Conservation (phyloP, 1,140 invertebrate genomes). For the Matsumurasca onukii region DNA sequence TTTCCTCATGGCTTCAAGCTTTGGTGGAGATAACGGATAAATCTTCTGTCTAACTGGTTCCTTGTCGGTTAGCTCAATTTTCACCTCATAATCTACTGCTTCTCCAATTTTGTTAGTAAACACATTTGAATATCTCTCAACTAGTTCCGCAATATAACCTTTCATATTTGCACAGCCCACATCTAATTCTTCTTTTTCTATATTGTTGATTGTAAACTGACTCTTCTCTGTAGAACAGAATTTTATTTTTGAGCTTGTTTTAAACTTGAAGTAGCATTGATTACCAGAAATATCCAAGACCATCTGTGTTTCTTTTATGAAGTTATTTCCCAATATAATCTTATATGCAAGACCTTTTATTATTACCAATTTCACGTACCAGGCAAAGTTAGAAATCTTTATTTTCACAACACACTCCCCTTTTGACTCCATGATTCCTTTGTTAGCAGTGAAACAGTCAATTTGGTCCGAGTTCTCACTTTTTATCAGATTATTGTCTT, state of each 20-base stretch:
- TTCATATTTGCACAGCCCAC: not conserved
- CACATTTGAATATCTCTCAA: not conserved
- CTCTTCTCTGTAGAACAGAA: no score
- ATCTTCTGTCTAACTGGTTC: not conserved
- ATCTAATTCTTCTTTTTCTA: not conserved
- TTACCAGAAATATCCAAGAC: not conserved
- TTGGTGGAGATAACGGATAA: not conserved
- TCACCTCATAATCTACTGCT: not conserved
- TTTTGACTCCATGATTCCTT: not conserved
- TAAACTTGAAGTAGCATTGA: not conserved
- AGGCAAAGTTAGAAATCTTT: not conserved
- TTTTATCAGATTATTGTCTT: not conserved
- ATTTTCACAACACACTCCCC: not conserved
- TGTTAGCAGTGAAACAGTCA: not conserved
- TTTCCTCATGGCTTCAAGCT: not conserved
- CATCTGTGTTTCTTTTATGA: not conserved
- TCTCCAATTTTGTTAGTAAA: slow-evolving; percentile 2
- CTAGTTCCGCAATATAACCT: not conserved
- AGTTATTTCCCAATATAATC: not conserved
- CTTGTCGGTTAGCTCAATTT: not conserved
- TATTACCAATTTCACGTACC: not conserved
- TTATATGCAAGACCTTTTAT: not conserved
- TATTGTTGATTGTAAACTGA: not conserved
- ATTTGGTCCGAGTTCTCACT: not conserved
- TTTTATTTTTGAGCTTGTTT: not conserved